Conservation (phyloP, 2,113 vertebrate species). For the Eclectus roratus region DNA sequence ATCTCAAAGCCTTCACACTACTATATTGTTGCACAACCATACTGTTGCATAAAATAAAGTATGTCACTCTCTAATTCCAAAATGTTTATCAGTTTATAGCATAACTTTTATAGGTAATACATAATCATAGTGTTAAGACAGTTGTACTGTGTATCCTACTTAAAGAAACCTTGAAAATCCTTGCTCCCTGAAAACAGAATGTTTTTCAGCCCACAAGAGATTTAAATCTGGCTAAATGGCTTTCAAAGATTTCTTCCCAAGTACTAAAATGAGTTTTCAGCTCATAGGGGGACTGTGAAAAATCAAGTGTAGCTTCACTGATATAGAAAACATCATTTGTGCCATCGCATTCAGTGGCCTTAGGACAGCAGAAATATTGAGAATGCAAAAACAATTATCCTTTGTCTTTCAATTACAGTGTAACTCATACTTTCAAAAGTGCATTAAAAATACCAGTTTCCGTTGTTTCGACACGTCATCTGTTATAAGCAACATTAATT, state of each 20-base stretch:
- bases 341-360: background rate
- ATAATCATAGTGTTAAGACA: background rate
- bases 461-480: background rate
- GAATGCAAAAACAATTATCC: background rate
- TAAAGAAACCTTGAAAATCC: background rate
- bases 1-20: background rate
- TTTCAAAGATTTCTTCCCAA: background rate
- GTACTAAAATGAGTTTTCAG: background rate
- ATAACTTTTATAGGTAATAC: background rate
- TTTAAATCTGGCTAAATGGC: background rate
- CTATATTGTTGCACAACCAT: background rate
- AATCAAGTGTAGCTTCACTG: background rate
- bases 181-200: background rate
- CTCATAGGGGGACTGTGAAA: background rate
- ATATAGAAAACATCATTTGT: background rate
- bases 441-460: background rate
- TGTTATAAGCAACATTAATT: background rate
- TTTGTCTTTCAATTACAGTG: background rate
- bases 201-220: background rate
- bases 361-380: background rate
- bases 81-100: background rate
- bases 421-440: background rate
- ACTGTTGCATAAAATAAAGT: background rate
- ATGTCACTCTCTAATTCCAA: background rate
- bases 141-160: background rate